Conservation (phyloP, 2,888 invertebrate species). For the Oscheius sp. region DNA sequence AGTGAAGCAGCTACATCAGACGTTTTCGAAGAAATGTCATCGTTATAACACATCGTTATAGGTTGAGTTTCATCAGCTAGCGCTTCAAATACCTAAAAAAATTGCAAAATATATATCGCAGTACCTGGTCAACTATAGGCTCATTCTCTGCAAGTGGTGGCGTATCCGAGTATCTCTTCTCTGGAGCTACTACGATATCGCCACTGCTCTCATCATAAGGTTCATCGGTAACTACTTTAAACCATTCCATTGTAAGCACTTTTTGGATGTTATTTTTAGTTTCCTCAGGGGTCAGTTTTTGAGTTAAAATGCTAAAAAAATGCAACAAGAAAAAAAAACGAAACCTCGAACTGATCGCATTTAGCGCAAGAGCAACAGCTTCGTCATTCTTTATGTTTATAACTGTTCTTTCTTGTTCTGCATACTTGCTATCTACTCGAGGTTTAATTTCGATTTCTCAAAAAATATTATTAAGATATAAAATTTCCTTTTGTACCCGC, state of each 20-base stretch:
- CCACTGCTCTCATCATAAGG: neutral
- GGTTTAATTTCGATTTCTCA: too few species aligned
- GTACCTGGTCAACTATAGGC: slow-evolving; percentile 13
- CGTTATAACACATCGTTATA: neutral
- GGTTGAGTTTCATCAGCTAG: slow-evolving; percentile 4
- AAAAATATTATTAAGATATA: neutral
- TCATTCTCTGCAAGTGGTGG: neutral
- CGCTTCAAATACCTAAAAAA: slow-evolving; percentile 29
- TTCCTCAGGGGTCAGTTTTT: neutral
- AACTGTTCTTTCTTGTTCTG: neutral
- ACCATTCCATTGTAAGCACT: slow-evolving; percentile 5
- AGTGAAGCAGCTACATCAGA: neutral
- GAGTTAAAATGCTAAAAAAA: slow-evolving; percentile 12
- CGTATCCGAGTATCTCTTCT: neutral
- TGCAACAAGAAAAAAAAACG: neutral
- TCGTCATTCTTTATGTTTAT: neutral
- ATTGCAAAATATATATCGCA: neutral
- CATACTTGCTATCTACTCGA: too few species aligned
- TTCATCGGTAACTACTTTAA: neutral
- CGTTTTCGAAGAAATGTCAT: slow-evolving; percentile 1
- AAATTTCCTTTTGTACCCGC: neutral
- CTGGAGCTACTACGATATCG: neutral
- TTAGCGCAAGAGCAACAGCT: slow-evolving; percentile 14
- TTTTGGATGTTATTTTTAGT: neutral
- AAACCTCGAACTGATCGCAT: slow-evolving; percentile 8